Conservation (phyloP, 2,888 invertebrate species). For the Disparrhopalites patrizii region DNA sequence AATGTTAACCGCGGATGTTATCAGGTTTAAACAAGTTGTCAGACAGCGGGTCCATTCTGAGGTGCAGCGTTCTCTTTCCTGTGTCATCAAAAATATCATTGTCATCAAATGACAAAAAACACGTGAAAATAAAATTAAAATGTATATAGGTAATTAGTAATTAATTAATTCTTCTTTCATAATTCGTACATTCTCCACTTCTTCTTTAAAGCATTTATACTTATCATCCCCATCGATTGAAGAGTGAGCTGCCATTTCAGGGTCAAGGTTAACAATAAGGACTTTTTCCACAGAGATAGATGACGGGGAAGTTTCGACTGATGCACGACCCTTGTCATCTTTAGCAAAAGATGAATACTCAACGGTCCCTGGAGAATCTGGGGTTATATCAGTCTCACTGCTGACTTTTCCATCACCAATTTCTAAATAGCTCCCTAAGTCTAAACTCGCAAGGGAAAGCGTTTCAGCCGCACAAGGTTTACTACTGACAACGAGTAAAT, state of each 20-base stretch:
- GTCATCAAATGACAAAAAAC: not conserved
- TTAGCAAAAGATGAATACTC: slow-evolving; percentile 6
- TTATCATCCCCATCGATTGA: slow-evolving; percentile 31
- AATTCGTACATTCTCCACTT: slow-evolving; percentile 38
- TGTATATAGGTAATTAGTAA: not conserved
- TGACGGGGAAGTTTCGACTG: not conserved
- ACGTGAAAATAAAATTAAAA: not conserved
- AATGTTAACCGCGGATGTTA: slow-evolving; percentile 57
- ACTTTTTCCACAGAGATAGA: slow-evolving; percentile 1
- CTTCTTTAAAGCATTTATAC: slow-evolving; percentile 45
- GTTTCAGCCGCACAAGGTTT: slow-evolving; percentile 42
- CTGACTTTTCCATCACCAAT: not conserved
- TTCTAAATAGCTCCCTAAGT: slow-evolving; percentile 41
- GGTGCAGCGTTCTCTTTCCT: slow-evolving; percentile 52
- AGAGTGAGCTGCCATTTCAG: not conserved
- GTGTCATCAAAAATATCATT: slow-evolving; percentile 11
- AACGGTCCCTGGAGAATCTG: slow-evolving; percentile 7
- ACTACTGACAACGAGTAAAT: slow-evolving; percentile 12
- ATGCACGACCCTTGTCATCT: not conserved
- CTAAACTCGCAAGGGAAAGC: slow-evolving; percentile 45
- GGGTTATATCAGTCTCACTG: slow-evolving; percentile 14
- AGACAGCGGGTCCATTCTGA: slow-evolving; percentile 54
- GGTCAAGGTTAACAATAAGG: not conserved
- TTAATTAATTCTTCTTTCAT: not conserved
- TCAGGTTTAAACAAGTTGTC: slow-evolving; percentile 56